Evolutionary conservation across 2,888 invertebrate genomes (phyloP).

Genomic region (Noctuana brunneofusca): DNA sequence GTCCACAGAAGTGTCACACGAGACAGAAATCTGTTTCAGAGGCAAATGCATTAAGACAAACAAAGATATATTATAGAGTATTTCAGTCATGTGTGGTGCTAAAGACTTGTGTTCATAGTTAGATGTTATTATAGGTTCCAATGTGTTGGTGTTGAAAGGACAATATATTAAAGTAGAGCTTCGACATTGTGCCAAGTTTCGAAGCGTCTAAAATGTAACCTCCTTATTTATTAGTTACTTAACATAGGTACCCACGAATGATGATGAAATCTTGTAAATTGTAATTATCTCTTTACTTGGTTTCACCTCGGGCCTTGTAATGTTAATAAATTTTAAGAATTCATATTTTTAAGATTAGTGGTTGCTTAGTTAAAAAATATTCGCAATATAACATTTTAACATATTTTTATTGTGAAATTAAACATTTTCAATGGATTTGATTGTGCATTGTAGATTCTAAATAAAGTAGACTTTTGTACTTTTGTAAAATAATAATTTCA

Average conservation of each 20-base stretch:
- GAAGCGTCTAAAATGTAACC: slow-evolving; percentile 23
- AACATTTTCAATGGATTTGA: slow-evolving; percentile 3
- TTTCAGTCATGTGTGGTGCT: slow-evolving; percentile 52
- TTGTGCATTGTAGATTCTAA: slow-evolving; percentile 1
- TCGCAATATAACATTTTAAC: slow-evolving; percentile 19
- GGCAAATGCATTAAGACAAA: slow-evolving; percentile 91
- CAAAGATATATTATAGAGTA: slow-evolving; percentile 65
- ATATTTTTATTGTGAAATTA: not conserved
- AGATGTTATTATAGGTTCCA: not conserved
- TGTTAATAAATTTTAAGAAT: slow-evolving; percentile 34
- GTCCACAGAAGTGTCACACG: slow-evolving; percentile 91
- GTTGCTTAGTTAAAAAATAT: slow-evolving; percentile 28
- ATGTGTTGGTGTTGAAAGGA: slow-evolving; percentile 17
- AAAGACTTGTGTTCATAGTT: slow-evolving; percentile 66
- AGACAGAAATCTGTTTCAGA: slow-evolving; percentile 94
- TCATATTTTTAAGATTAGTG: slow-evolving; percentile 36
- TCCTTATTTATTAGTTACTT: slow-evolving; percentile 36
- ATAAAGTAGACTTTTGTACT: slow-evolving; percentile 20
- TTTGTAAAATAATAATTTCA: slow-evolving; percentile 30
- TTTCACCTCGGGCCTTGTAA: slow-evolving; percentile 60
- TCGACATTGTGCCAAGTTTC: slow-evolving; percentile 10
- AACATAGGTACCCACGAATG: slow-evolving; percentile 35
- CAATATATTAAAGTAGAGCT: slow-evolving; percentile 28
- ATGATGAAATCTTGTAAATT: slow-evolving; percentile 79
- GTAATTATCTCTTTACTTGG: slow-evolving; percentile 67